Conservation (phyloP, 2,797 vertebrate species). For the Ptychobarbus kaznakovi region DNA sequence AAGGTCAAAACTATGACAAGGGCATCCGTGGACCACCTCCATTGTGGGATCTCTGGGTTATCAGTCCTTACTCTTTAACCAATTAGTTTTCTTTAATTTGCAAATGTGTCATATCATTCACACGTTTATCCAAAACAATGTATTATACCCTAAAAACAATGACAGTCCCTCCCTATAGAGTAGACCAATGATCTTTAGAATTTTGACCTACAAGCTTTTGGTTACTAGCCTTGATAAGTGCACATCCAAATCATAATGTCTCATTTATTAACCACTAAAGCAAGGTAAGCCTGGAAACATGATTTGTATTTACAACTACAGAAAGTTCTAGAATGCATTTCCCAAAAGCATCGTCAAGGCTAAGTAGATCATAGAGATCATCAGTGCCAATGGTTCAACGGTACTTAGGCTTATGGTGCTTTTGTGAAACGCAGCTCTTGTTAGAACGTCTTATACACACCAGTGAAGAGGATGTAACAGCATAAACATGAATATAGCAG, state of each 20-base stretch:
- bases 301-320: background rate
- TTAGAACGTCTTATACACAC: background rate
- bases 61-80: background rate
- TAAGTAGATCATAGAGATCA: background rate
- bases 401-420: background rate
- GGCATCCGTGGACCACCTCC: background rate
- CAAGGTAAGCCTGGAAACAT: background rate
- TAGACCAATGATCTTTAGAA: background rate
- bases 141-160: background rate
- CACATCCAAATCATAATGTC: background rate
- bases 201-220: conserved; percentile 1
- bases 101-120: background rate
- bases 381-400: background rate
- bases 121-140: background rate
- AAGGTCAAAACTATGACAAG: conserved; percentile 18
- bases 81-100: background rate
- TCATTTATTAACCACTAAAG: background rate
- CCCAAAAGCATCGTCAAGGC: background rate
- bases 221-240: background rate
- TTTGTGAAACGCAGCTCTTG: background rate
- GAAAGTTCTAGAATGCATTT: background rate
- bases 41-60: background rate
- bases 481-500: background rate
- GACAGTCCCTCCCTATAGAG: background rate
- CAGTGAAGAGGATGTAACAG: background rate